phyloP scores from a whole-genome alignment of 92 coral and sea anemone species.

The Porites rus region DNA sequence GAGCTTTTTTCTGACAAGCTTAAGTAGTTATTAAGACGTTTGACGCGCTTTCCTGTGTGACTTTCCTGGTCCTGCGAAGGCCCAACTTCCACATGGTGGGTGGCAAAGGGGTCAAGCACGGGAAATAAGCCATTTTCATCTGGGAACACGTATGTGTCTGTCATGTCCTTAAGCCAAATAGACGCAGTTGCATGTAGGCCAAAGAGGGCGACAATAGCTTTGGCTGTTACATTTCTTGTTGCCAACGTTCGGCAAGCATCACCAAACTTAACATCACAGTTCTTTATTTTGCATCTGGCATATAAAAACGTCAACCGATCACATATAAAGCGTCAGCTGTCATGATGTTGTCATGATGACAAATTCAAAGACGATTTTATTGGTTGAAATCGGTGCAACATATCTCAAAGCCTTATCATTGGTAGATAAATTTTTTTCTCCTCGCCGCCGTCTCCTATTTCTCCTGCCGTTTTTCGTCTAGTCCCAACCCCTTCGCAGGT shows the following conservation, averaged over 20 bases:
- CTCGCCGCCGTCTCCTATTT: no score
- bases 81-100: not conserved
- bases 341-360: no score
- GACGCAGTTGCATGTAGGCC: not conserved
- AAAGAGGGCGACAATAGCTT: not conserved
- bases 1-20: constrained; percentile 2
- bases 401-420: no score
- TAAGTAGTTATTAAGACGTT: not conserved
- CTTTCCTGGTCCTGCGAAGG: no score
- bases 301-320: not conserved
- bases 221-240: constrained; percentile 11
- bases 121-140: no score
- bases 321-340: not conserved
- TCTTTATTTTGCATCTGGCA: constrained; percentile 9
- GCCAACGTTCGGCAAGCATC: constrained; percentile 7
- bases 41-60: no score
- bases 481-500: no score
- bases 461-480: no score
- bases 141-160: constrained; percentile 1
- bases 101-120: no score
- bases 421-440: no score
- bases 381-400: no score
- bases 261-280: not conserved
- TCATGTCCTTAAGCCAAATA: constrained; percentile 20
- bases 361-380: no score